Base-by-base conservation (phyloP, 2,797 vertebrate genomes). In the Cossypha caffra region DNA sequence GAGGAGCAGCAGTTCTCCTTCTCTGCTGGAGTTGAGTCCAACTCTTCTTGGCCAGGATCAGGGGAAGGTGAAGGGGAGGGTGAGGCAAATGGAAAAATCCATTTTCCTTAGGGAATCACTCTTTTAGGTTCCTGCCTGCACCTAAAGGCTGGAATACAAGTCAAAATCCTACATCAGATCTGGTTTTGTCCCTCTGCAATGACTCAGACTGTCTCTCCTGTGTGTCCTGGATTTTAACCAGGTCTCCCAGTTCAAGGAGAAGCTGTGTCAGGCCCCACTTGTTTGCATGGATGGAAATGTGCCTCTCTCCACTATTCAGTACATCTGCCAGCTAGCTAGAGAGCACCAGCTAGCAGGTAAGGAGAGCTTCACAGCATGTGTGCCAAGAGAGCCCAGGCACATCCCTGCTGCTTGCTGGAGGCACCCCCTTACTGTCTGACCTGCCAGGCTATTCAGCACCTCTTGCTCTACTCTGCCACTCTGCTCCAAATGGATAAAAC, bases 241-340 rank as follows among this genome's bases (percentile, higher is more conserved):
- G 99, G 99, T 99, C 86, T 98, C 98, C 48, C 98, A 96, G 96
- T 99, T 99, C 97, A 98, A 99, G 86, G 96, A 98, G 62, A 97
- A 97, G 68, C 96, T 99, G 71, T 97, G 97, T 26, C 97, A 91
- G n/a, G 98, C 99, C 19, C 96, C 97, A 0, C 97, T 99, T 6
- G 72, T 99, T 74, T 99, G 99, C 97, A 96, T 99, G 3, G 99
- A 99, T 88, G 99, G 99, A 52, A 99, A 99, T 77, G 97, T 99
- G 77, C 99, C 99, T 1, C 71, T 98, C 48, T 97, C 99, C 84
- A 99, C 99, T 80, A 98, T 99, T 42, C 81, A 98, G 85, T 99
- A 99, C 2, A 25, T 99, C 84, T 99, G 99, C 91, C 97, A 96
- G 15, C 43, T 99, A 47, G 98, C 98, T 35, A 97, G 91, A 95